Conservation (phyloP, 2,113 vertebrate genomes). For the Labeo catla region DNA sequence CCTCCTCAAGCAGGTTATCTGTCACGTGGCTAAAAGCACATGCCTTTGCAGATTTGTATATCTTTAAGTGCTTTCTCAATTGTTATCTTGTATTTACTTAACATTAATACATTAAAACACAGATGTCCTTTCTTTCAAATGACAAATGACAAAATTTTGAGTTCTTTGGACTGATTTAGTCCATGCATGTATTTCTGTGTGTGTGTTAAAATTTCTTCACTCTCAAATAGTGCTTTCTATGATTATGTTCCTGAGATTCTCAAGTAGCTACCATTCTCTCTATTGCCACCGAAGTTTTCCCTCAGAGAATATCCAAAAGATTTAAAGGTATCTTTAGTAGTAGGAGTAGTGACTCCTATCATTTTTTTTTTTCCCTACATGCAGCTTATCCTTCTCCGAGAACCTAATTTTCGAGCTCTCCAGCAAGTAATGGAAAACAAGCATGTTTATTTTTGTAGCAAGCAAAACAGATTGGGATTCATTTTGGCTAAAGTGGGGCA, state of each 20-base stretch:
- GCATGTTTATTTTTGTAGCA: constrained; percentile 32
- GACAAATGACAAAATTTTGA: neutral
- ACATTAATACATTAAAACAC: neutral
- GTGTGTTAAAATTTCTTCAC: neutral
- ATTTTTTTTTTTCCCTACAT: neutral
- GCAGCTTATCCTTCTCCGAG: neutral
- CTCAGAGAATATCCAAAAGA: neutral
- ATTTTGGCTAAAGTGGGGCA: constrained; percentile 33
- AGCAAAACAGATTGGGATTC: constrained; percentile 27
- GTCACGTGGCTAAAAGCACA: constrained; percentile 28
- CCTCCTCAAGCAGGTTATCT: constrained; percentile 42
- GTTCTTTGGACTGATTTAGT: neutral
- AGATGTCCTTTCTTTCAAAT: neutral
- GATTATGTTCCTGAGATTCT: neutral
- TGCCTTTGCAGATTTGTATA: constrained; percentile 28
- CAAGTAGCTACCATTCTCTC: neutral
- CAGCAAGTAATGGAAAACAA: neutral
- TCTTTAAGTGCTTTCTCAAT: neutral
- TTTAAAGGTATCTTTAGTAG: neutral
- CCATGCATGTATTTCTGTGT: neutral
- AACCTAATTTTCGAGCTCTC: neutral
- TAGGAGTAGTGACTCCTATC: neutral
- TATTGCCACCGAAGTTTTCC: neutral
- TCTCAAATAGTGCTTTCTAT: neutral
- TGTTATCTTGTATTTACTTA: neutral